Base-by-base conservation (phyloP, 1,140 invertebrate genomes). In the Zaprionus gabonicus region DNA sequence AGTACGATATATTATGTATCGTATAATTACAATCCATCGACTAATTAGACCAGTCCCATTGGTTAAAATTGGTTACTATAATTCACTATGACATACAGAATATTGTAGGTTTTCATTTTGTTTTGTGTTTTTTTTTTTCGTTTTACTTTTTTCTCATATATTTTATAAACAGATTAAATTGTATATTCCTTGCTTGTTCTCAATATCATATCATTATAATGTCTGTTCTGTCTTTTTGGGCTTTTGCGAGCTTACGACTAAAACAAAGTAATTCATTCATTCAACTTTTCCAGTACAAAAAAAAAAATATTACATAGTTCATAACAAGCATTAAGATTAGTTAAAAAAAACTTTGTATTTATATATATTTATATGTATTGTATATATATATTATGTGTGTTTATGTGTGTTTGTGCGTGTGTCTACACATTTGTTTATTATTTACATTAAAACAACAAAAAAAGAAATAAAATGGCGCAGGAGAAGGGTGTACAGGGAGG, bases 21-120 rank as follows among this genome's bases (percentile, higher is more conserved):
- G 53, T 38, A n/a, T 71, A 27, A 44, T 44, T 44, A 44, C n/a
- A 44, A 44, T 46, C 41, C 41, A 17, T 46, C 85, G 85, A 88
- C 85, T 88, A 88, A 80, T 79, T 90, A 88, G 85, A 88, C 85
- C 85, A 88, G 85, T 85, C 85, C 85, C 85, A 90, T 90, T 90
- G 85, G 85, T 90, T 90, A 85, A 90, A 88, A 90, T 88, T 88
- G 81, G 76, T 88, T 88, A 90, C 81, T 88, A 81, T 84, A 76
- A 76, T 88, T 88, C 70, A 81, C 81, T 88, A 90, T 66, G 70
- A 36, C 64, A 74, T 81, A 84, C 71, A 72, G 70, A 71, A 74
- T 78, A 80, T 63, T 25, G 36, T 63, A 34, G 31, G 31, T 10
- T 34, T 34, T 34, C 31, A 34, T 10, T 34, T 70, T 76, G 20